These are phyloP conservation scores for Sarcophilus harrisii DNA, from an alignment of 2,797 vertebrate genomes.

Conservation along the genomic window DNA sequence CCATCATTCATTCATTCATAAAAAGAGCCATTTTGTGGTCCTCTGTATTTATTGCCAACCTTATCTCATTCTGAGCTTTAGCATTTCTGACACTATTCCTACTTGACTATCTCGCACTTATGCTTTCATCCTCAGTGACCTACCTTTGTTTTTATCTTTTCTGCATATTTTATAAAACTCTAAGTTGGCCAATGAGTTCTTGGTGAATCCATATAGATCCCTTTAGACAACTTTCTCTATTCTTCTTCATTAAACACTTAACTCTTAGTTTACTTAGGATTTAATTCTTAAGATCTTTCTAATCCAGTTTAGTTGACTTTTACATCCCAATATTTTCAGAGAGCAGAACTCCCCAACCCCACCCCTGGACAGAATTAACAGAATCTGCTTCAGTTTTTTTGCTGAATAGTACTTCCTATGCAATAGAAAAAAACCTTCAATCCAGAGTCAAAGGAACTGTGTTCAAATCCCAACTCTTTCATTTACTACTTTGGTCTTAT, in stretches of 20 bases:
- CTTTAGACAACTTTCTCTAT: neutral
- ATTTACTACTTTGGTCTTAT: neutral
- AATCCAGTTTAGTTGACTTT: neutral
- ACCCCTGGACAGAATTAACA: neutral
- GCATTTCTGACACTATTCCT: neutral
- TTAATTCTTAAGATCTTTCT: neutral
- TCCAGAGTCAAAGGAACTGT: neutral
- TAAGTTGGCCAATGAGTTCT: neutral
- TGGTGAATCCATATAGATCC: neutral
- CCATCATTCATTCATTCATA: neutral
- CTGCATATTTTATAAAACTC: neutral
- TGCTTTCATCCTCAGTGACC: neutral
- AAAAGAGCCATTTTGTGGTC: neutral
- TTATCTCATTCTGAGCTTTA: neutral
- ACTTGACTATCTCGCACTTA: neutral
- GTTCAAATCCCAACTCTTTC: neutral
- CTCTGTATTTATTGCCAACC: neutral
- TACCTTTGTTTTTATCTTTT: neutral
- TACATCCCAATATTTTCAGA: neutral
- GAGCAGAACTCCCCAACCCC: neutral
- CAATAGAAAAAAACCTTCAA: neutral
- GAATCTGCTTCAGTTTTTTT: neutral
- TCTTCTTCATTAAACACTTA: neutral
- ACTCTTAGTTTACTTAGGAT: neutral
- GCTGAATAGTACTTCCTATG: neutral